phyloP scores from a whole-genome alignment of 2,113 vertebrate genomes.

The Oryctolagus cuniculus region mOryCun1.1 NC_091433.1:27956001-27956500 shows the following conservation, averaged over 20 bases:
- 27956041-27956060: neutral
- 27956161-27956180: neutral
- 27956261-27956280: neutral
- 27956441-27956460: neutral
- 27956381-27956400: neutral
- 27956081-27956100: neutral
- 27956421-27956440: neutral
- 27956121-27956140: rapidly evolving
- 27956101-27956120: neutral
- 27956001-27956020: neutral
- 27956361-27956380: neutral
- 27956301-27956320: neutral
- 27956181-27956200: neutral
- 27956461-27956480: neutral
- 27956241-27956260: neutral
- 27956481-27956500: neutral
- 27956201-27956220: neutral
- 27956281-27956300: neutral
- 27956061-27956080: neutral
- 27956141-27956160: neutral
- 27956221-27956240: neutral
- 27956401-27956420: neutral
- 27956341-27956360: neutral
- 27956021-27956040: neutral
- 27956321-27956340: neutral